Evolutionary conservation across 2,888 invertebrate species (phyloP).

Genomic region (Mongoloraphidia duomilia): DNA sequence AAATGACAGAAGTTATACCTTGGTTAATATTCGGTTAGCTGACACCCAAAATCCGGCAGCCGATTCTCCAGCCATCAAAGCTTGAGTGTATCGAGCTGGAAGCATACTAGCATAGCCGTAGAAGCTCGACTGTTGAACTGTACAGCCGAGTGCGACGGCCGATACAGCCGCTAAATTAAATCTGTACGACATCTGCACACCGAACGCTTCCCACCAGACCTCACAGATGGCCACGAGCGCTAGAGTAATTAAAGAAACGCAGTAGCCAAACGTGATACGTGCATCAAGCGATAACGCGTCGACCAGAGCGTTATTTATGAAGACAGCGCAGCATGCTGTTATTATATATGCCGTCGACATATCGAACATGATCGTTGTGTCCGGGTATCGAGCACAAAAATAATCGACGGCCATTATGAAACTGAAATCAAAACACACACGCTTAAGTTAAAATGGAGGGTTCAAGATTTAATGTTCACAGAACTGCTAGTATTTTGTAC

Average conservation of each 20-base stretch:
- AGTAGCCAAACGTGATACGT: slow-evolving; percentile 74
- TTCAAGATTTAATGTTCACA: slow-evolving; percentile 2
- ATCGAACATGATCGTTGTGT: slow-evolving; percentile 76
- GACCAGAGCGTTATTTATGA: slow-evolving; percentile 71
- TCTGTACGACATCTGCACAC: slow-evolving; percentile 61
- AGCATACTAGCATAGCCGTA: slow-evolving; percentile 89
- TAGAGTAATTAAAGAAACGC: slow-evolving; percentile 66
- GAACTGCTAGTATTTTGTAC: neutral
- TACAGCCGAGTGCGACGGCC: slow-evolving; percentile 75
- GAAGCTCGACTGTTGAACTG: slow-evolving; percentile 88
- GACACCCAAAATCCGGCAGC: slow-evolving; percentile 81
- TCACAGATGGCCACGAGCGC: slow-evolving; percentile 75
- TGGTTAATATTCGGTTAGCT: slow-evolving; percentile 69
- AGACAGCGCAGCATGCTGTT: slow-evolving; percentile 77
- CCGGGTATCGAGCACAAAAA: slow-evolving; percentile 73
- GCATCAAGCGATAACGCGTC: slow-evolving; percentile 69
- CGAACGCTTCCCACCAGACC: slow-evolving; percentile 74
- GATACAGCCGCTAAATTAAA: slow-evolving; percentile 75
- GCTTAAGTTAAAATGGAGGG: neutral
- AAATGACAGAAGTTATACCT: neutral
- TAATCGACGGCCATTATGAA: slow-evolving; percentile 91
- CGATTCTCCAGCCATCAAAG: slow-evolving; percentile 91
- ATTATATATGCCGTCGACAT: slow-evolving; percentile 85
- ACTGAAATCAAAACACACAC: slow-evolving; percentile 40
- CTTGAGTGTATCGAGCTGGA: slow-evolving; percentile 79